Base-by-base conservation (phyloP, 2,113 vertebrate genomes). In the Oncorhynchus nerka region DNA sequence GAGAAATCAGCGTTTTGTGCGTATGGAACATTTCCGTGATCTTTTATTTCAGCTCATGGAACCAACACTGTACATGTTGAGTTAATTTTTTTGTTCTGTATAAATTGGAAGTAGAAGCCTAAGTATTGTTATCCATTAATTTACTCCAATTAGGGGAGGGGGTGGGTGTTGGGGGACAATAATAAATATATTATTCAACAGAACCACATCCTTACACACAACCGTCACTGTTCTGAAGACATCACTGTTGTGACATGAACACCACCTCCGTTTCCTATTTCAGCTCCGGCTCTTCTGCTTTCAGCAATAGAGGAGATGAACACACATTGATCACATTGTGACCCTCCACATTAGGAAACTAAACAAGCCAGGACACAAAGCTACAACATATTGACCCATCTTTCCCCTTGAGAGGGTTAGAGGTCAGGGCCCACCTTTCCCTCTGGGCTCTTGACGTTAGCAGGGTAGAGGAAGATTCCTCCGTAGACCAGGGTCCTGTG, bases 401-500 rank as follows among this genome's bases (percentile, higher is more conserved):
- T 45, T 45, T 11, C 9, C 9, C 39, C 9, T 45, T 45, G 39
- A 11, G 39, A 45, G 39, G 39, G 39, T 45, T 45, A 45, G 2
- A 45, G 39, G 9, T 69, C 49, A 59, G 26, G 11, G 0, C 49
- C 89, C 92, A 98, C 97, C 97, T 99, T 98, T 92, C 97, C 97
- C 20, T 91, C 89, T 4, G 97, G 97, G 80, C 88, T 99, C 89
- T 98, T 98, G 72, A 84, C 84, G 81, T 98, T 98, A 8, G 95
- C 97, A 1, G 97, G 96, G 85, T 99, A 99, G 78, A 99, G 81
- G 83, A 99, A 99, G 90, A 99, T 96, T 24, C 97, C 97, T 87
- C 97, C 97, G 1, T 99, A 99, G 57, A 99, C 96, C 79, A 99
- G 91, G 0, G 97, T 99, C 26, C 97, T 94, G 88, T 99, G 97